These are phyloP conservation scores for Calyptomena viridis DNA, from an alignment of 2,113 vertebrate species.

Conservation along the genomic window DNA sequence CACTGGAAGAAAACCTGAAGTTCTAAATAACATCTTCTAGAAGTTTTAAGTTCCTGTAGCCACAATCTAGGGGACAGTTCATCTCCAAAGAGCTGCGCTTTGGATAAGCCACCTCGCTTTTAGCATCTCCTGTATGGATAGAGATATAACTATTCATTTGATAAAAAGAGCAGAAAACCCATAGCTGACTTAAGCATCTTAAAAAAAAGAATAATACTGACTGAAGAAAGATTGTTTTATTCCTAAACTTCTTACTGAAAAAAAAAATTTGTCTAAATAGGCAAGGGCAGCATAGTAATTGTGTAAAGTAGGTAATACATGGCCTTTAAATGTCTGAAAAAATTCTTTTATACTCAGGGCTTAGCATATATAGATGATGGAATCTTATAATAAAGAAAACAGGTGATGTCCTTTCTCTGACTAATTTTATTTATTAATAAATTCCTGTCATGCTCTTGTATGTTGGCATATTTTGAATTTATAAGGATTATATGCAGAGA, in stretches of 20 bases:
- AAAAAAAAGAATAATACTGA: neutral
- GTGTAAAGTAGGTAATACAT: neutral
- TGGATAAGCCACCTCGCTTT: neutral
- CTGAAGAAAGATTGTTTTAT: neutral
- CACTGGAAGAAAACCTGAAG: neutral
- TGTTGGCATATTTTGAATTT: neutral
- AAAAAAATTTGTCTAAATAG: neutral
- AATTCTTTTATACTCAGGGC: neutral
- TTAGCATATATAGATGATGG: neutral
- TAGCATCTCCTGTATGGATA: neutral
- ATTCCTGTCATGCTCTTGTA: neutral
- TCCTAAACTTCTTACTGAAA: neutral
- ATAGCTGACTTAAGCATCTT: neutral
- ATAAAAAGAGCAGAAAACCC: neutral
- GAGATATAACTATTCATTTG: neutral
- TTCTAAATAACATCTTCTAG: neutral
- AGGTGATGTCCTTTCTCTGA: neutral
- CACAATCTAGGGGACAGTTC: neutral
- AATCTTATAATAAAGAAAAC: conserved; percentile 29
- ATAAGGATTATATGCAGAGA: neutral
- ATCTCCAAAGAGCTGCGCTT: neutral
- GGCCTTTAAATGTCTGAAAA: neutral
- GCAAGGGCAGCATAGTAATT: neutral
- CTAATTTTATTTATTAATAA: conserved; percentile 14
- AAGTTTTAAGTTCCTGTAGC: neutral